These are phyloP conservation scores for Helleia helle DNA, from an alignment of 2,888 invertebrate species.

Conservation along the genomic window DNA sequence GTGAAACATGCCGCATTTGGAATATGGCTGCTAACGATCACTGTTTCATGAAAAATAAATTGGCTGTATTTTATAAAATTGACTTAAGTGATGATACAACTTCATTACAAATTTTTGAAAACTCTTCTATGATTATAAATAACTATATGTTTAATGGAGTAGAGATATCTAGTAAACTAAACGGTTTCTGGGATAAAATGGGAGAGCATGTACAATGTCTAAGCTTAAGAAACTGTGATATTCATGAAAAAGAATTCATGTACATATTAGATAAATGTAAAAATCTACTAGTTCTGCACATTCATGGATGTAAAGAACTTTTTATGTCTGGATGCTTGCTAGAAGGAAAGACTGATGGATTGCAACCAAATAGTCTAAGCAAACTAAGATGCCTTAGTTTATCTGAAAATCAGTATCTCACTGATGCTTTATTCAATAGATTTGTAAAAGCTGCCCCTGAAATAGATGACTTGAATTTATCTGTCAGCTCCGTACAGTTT, in stretches of 20 bases:
- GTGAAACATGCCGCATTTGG: constrained; percentile 78
- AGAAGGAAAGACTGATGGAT: constrained; percentile 73
- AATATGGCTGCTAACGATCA: constrained; percentile 78
- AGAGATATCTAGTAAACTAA: constrained; percentile 63
- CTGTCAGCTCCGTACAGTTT: constrained; percentile 81
- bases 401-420: constrained; percentile 79
- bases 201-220: constrained; percentile 73
- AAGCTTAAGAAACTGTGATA: constrained; percentile 74
- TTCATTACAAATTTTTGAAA: constrained; percentile 50
- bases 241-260: constrained; percentile 77
- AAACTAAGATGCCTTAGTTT: constrained; percentile 75
- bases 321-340: constrained; percentile 83
- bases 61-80: constrained; percentile 60
- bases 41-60: constrained; percentile 69
- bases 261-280: constrained; percentile 71
- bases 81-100: constrained; percentile 49
- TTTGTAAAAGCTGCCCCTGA: constrained; percentile 75
- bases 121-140: constrained; percentile 52
- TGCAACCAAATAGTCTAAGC: constrained; percentile 53
- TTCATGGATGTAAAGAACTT: constrained; percentile 79
- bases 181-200: constrained; percentile 72
- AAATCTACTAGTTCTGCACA: constrained; percentile 72
- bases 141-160: constrained; percentile 71
- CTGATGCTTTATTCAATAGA: constrained; percentile 82
- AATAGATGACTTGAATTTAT: constrained; percentile 76